Evolutionary conservation across 2,113 vertebrate species (phyloP).

Genomic region (Rhodinocichla rosea): DNA sequence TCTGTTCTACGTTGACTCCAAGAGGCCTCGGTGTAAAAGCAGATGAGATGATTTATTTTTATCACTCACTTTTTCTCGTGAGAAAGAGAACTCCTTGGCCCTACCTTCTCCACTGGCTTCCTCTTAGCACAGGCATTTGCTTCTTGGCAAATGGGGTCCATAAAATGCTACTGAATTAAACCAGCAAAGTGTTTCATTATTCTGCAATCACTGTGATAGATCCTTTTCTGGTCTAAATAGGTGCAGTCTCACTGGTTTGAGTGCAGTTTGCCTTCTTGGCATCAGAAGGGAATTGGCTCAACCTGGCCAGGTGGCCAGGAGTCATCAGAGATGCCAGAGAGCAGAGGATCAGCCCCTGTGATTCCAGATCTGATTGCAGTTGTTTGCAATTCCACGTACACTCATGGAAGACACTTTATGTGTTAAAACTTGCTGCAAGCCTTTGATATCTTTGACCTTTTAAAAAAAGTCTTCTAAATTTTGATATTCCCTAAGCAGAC

Average conservation of each 20-base stretch:
- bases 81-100: conserved; percentile 1
- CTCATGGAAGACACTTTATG: conserved; percentile 46
- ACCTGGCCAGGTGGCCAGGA: background rate
- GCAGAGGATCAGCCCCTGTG: background rate
- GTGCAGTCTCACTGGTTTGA: background rate
- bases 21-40: background rate
- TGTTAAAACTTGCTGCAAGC: conserved; percentile 55
- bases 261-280: background rate
- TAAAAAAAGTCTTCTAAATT: conserved; percentile 39
- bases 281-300: background rate
- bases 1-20: background rate
- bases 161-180: conserved; percentile 4
- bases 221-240: background rate
- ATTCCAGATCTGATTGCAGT: background rate
- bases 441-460: conserved; percentile 76
- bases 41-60: conserved; percentile 43
- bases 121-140: background rate
- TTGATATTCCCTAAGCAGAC: conserved; percentile 70
- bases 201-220: background rate
- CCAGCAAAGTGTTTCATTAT: background rate
- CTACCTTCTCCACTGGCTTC: background rate
- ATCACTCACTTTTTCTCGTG: background rate
- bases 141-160: background rate
- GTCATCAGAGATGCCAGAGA: background rate
- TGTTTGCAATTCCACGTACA: background rate